Percentiles rank a stretch among this genome's conserved stretches.
Conservation (phyloP, 2,113 vertebrate species). For the Esox niger region DNA sequence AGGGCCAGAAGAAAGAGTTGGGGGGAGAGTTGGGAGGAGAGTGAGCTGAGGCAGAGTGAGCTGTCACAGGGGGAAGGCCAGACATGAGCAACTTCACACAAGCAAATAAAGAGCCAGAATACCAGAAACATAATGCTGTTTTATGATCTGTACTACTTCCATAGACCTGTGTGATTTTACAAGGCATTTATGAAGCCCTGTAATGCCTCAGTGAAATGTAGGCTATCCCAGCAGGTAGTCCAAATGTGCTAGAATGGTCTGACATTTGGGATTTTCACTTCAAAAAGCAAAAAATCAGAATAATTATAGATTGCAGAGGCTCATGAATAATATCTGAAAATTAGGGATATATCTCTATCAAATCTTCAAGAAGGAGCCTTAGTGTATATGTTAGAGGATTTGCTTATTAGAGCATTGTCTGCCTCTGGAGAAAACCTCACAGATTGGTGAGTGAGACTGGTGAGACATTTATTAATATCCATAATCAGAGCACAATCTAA, state of each 20-base stretch:
- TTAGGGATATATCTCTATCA: neutral
- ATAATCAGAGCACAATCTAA: conserved; percentile 8
- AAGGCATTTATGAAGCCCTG: conserved; percentile 12
- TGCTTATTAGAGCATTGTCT: conserved; percentile 15
- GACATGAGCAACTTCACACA: conserved; percentile 34
- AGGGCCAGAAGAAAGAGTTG: neutral
- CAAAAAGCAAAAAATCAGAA: conserved; percentile 39
- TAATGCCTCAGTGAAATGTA: conserved; percentile 31
- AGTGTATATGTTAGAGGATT: neutral
- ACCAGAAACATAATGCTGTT: conserved; percentile 13
- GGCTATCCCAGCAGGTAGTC: conserved; percentile 24
- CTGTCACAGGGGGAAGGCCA: conserved; percentile 16
- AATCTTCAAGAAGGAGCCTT: neutral
- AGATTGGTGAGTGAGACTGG: too few relatives aligned
- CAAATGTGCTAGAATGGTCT: conserved; percentile 10
- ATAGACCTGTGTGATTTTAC: conserved; percentile 19
- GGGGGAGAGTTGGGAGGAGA: neutral
- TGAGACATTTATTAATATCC: conserved; percentile 30
- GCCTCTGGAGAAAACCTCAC: neutral
- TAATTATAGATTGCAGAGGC: conserved; percentile 28
- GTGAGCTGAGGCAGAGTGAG: conserved; percentile 8
- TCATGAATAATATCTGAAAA: neutral
- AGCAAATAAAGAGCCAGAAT: conserved; percentile 34
- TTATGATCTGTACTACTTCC: conserved; percentile 12
- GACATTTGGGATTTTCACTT: conserved; percentile 30